Percentiles rank a stretch among this genome's conserved stretches.
Evolutionary conservation across 2,113 vertebrate genomes (phyloP).

Genomic region (Stigmatopora argus): DNA sequence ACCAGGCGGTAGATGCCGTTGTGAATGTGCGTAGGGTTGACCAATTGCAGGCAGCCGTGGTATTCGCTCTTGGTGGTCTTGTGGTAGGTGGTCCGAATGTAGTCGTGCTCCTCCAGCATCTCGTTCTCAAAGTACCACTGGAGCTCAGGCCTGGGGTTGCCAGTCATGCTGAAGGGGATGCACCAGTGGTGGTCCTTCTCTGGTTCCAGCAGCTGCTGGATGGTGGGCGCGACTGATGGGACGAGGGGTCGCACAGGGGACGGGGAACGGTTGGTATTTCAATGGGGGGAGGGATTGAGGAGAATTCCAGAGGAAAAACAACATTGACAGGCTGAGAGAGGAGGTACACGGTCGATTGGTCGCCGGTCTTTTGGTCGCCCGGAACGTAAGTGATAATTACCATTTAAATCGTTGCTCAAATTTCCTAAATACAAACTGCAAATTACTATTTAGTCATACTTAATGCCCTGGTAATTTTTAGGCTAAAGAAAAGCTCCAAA

Average conservation of each 20-base stretch:
- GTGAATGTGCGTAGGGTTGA: constrained; percentile 92
- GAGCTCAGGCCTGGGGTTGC: constrained; percentile 86
- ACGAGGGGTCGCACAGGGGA: constrained; percentile 45
- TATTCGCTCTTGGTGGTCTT: constrained; percentile 82
- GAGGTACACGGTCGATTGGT: no score
- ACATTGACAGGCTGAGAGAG: constrained; percentile 25
- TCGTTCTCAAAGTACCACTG: constrained; percentile 85
- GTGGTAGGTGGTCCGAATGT: constrained; percentile 88
- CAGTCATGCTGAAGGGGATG: constrained; percentile 93
- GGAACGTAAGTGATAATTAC: no score
- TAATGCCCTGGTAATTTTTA: no score
- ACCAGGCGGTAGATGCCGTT: constrained; percentile 90
- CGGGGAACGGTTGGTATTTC: constrained; percentile 23
- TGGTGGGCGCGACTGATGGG: constrained; percentile 86
- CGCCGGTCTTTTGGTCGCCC: no score
- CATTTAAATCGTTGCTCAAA: no score
- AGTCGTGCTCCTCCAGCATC: constrained; percentile 81
- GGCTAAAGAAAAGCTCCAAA: no score
- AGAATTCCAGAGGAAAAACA: constrained; percentile 37
- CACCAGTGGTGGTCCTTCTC: constrained; percentile 91
- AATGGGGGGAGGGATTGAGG: constrained; percentile 29
- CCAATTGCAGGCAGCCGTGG: constrained; percentile 92
- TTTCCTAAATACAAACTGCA: no score
- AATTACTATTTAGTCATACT: no score
- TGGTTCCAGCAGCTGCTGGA: constrained; percentile 83